Evolutionary conservation across 2,797 vertebrate genomes (phyloP).

Genomic region (Rachycentron canadum): DNA sequence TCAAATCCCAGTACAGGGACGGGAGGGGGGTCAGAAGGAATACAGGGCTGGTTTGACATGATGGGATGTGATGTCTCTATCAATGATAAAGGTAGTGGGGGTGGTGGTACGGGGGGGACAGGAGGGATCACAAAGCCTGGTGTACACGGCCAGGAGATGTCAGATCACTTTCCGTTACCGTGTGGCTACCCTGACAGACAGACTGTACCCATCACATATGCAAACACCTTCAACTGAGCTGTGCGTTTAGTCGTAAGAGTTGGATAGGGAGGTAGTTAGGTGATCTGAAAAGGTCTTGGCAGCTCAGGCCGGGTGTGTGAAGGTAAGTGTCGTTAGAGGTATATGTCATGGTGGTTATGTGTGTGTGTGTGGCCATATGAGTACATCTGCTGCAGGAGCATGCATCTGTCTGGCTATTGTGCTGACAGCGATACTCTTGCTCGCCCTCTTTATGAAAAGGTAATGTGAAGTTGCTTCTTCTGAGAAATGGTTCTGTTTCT

Average conservation of each 20-base stretch:
- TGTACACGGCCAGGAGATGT: conserved; percentile 56
- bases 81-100: conserved; percentile 39
- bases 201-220: conserved; percentile 53
- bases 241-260: conserved; percentile 11
- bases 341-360: conserved; percentile 34
- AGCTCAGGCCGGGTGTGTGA: conserved; percentile 51
- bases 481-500: conserved; percentile 6
- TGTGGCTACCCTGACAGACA: conserved; percentile 51
- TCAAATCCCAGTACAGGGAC: neutral
- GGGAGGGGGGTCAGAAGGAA: neutral
- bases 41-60: conserved; percentile 53
- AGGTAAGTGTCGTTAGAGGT: conserved; percentile 51
- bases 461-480: conserved; percentile 35
- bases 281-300: conserved; percentile 67
- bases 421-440: neutral
- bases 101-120: neutral
- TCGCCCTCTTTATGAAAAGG: conserved; percentile 10
- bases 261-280: conserved; percentile 16
- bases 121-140: conserved; percentile 32
- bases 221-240: conserved; percentile 24
- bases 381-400: conserved; percentile 1
- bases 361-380: neutral
- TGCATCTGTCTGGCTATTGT: neutral
- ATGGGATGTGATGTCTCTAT: conserved; percentile 74
- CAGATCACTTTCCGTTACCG: conserved; percentile 27